Percentiles rank a stretch among this genome's conserved stretches.
Conservation (phyloP, 2,888 invertebrate species). For the Ormyrus labotus region DNA sequence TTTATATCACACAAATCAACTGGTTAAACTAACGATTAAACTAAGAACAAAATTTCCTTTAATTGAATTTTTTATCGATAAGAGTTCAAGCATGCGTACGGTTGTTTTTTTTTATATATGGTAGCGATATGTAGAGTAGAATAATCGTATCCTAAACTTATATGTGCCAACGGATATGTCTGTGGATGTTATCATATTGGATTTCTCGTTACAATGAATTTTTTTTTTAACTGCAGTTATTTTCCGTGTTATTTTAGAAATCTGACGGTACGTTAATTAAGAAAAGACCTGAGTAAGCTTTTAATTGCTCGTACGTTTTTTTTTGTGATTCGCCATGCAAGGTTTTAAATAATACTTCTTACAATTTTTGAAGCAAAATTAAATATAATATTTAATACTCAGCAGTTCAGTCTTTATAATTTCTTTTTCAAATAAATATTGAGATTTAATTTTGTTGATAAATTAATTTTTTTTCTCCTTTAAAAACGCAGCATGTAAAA, state of each 20-base stretch:
- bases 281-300: constrained; percentile 55
- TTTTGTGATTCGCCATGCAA: constrained; percentile 11
- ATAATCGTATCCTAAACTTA: constrained; percentile 66
- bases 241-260: constrained; percentile 42
- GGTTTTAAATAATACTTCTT: constrained; percentile 19
- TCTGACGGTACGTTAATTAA: constrained; percentile 29
- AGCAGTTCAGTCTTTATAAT: constrained; percentile 51
- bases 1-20: too few species aligned
- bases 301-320: constrained; percentile 29
- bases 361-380: constrained; percentile 41
- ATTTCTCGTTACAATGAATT: constrained; percentile 38
- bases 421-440: background rate
- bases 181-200: constrained; percentile 57
- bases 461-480: too few species aligned
- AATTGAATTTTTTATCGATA: constrained; percentile 15
- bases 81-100: constrained; percentile 22
- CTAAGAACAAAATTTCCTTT: background rate
- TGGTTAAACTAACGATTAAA: too few species aligned
- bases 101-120: constrained; percentile 41
- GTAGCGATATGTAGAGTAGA: constrained; percentile 61
- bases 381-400: constrained; percentile 41
- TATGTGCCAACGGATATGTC: constrained; percentile 73
- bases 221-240: constrained; percentile 14
- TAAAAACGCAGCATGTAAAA: too few species aligned
- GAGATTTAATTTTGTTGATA: too few species aligned